Evolutionary conservation across 2,797 vertebrate genomes (phyloP), one percentile per base, ranked within the genome.

Genomic region (Cynodonichthys magdalenae): DNA sequence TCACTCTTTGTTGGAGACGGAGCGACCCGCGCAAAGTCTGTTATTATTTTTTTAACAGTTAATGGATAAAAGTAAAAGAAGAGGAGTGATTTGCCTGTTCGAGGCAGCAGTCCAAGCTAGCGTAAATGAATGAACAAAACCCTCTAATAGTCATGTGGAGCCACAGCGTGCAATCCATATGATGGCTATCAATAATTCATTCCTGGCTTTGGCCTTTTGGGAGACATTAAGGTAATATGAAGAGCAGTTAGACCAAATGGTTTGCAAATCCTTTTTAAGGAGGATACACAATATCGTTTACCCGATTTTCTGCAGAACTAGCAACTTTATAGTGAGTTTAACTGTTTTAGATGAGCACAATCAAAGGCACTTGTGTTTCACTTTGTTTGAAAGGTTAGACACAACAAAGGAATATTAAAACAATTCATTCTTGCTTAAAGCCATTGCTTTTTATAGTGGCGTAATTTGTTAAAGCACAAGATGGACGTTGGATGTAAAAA

Each of bases 171-270:
- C 79, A 66, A 92, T 90, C 90, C 81, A 91, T 91, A 92, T 85
- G 89, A 90, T 90, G 89, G 78, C 80, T 89, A 91, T 92, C 87
- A 92, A 92, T 92, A 91, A 93, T 92, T 92, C 87, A 92, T 90
- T 53, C 80, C 71, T 83, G 84, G 82, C 87, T 91, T 79, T 89
- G 89, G 89, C 82, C 90, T 91, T 91, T 92, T 87, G 90, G 88
- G 91, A 92, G 87, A 82, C 88, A 91, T 91, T 91, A 91, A 90
- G 84, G 90, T 91, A 90, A 91, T 88, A 91, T 87, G 89, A 92
- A 92, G 88, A 89, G 90, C 89, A 91, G 87, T 89, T 83, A 85
- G 88, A 87, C 90, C 90, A 89, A 89, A 89, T 89, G 87, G 78
- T 89, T 89, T 87, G 87, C 79, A 87, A 90, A 90, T 88, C 89